Base-by-base conservation (phyloP, 2,797 vertebrate species). In the Emydoidea blandingii region DNA sequence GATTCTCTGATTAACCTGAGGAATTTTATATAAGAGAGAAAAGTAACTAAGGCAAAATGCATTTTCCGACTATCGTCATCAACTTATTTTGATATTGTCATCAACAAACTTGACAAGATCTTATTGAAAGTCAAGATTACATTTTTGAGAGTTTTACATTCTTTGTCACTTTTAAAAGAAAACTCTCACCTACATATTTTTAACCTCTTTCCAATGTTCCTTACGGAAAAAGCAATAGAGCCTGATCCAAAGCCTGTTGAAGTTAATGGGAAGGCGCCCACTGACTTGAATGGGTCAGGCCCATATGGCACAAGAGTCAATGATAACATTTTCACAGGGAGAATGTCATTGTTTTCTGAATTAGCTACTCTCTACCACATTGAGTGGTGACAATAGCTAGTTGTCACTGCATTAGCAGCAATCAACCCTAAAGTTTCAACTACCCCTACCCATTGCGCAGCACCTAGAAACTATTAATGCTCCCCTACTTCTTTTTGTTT, bases 51-150 rank as follows among this genome's bases (percentile, higher is more conserved):
- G 56, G 96, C 87, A 95, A 95, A 89, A 94, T 86, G 86, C 90
- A 89, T 96, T 97, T 98, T 93, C 94, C 95, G 95, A 57, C 91
- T 91, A 90, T 93, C 97, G 86, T 95, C 92, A 95, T 89, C 96
- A 97, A 96, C 78, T 95, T 95, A 88, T 96, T 97, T 97, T 93
- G 87, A 92, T 97, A 92, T 93, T 96, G 89, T 86, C 96, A 95
- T 95, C 96, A 92, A 81, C 94, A 97, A 96, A 97, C 85, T 85
- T 97, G 96, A 97, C 94, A 97, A 91, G 96, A 92, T 90, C 86
- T 96, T 92, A 96, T 92, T 96, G 81, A 94, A 97, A 72, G 86
- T 94, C 93, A 93, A 95, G 92, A 92, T 89, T 96, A 91, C 34
- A 86, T 91, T 95, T 92, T 80, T 92, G 79, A 44, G 91, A 89